Evolutionary conservation across 2,888 invertebrate species (phyloP).

Genomic region (Tinea trinotella): DNA sequence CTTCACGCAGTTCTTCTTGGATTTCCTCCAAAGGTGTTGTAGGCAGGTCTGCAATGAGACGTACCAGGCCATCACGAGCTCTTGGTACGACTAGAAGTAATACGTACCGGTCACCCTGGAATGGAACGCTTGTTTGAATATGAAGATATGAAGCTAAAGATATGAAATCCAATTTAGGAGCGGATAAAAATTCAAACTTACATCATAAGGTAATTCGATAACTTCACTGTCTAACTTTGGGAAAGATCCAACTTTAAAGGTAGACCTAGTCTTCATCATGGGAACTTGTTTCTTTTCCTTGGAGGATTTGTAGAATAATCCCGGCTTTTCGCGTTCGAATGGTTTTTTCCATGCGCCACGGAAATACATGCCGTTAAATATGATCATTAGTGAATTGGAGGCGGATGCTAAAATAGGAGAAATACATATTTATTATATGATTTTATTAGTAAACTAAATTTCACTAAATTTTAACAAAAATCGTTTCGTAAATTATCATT

Average conservation of each 20-base stretch:
- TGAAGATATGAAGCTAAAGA: too few species aligned
- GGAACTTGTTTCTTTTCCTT: constrained; percentile 73
- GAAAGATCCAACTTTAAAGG: constrained; percentile 74
- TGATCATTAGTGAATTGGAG: constrained; percentile 74
- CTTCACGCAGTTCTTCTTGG: constrained; percentile 49
- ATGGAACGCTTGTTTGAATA: too few species aligned
- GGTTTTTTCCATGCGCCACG: constrained; percentile 82
- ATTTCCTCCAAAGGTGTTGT: constrained; percentile 57
- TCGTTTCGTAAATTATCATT: too few species aligned
- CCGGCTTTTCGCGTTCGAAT: constrained; percentile 69
- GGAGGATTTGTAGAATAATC: constrained; percentile 76
- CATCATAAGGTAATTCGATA: constrained; percentile 82
- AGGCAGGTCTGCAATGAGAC: constrained; percentile 68
- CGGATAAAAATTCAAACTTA: constrained; percentile 43
- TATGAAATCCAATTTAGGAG: too few species aligned
- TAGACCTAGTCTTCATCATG: constrained; percentile 78
- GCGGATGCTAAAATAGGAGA: constrained; percentile 38
- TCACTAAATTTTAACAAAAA: constrained; percentile 3
- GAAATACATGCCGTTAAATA: constrained; percentile 85
- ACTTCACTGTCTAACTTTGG: constrained; percentile 77
- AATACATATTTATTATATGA: not conserved
- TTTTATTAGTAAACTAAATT: too few species aligned
- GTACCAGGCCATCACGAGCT: constrained; percentile 68
- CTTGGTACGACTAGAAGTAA: constrained; percentile 72
- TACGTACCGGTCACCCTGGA: constrained; percentile 73